Evolutionary conservation across 30 jellyfish, hydroid and myxozoan genomes (phyloP).

Genomic region (Sanderia malayensis): DNA sequence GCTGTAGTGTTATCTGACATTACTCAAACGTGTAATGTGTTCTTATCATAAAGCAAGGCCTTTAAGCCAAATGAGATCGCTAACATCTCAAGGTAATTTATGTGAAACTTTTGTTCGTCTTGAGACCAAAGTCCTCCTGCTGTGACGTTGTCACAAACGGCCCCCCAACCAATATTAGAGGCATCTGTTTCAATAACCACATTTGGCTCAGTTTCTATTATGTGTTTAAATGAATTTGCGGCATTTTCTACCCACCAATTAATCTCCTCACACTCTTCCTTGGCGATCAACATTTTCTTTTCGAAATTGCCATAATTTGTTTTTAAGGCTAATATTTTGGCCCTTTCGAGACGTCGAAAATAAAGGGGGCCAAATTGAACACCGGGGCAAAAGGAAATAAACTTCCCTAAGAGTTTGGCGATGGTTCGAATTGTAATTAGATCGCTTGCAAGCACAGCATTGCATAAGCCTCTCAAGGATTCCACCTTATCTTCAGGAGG

Average conservation of each 20-base stretch:
- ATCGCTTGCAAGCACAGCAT: background rate
- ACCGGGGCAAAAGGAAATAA: background rate
- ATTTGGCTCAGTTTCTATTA: background rate
- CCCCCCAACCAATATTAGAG: slow-evolving; percentile 19
- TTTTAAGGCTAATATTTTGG: background rate
- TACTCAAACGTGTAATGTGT: background rate
- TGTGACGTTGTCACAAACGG: background rate
- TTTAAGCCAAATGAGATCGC: slow-evolving; percentile 6
- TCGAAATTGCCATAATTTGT: background rate
- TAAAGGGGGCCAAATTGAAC: background rate
- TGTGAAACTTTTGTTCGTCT: background rate
- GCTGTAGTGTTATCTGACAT: slow-evolving; percentile 11
- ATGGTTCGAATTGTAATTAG: background rate
- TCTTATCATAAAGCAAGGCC: background rate
- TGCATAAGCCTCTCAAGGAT: background rate
- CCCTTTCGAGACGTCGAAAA: background rate
- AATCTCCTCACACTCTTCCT: background rate
- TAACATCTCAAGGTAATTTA: slow-evolving; percentile 12
- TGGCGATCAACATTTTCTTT: background rate
- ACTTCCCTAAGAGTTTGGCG: background rate
- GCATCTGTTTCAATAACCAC: slow-evolving; percentile 8
- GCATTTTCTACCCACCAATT: slow-evolving; percentile 15
- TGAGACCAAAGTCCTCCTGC: slow-evolving; percentile 2
- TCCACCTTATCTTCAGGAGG: background rate
- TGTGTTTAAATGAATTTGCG: background rate